These are phyloP conservation scores for Batillaria attramentaria DNA, from an alignment of 1,140 invertebrate genomes.

Conservation along the genomic window DNA sequence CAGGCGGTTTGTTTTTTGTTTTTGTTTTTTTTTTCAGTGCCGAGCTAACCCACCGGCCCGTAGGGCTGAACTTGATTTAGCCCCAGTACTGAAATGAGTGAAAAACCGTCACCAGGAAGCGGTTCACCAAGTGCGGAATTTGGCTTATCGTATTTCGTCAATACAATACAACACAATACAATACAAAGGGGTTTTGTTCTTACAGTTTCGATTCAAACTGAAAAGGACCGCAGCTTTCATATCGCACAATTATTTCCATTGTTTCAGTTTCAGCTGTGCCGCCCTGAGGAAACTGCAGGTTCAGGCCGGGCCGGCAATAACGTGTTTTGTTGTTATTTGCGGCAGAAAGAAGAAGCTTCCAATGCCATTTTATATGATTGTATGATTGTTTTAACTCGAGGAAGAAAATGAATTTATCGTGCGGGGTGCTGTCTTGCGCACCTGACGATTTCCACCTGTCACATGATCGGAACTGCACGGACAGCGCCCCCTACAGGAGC, in stretches of 20 bases:
- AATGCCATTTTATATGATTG: neutral
- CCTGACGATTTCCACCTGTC: constrained; percentile 27
- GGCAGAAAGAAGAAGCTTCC: neutral
- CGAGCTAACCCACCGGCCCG: neutral
- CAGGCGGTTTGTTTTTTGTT: no score
- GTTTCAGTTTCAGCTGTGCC: neutral
- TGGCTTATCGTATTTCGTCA: no score
- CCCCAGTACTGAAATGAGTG: neutral
- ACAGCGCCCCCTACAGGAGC: constrained; percentile 9
- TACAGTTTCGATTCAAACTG: no score
- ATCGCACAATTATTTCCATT: no score
- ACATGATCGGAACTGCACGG: constrained; percentile 24
- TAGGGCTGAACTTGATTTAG: neutral
- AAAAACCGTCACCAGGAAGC: neutral
- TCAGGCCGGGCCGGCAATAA: neutral
- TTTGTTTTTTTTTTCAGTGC: neutral
- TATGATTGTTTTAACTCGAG: neutral
- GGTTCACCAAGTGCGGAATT: no score
- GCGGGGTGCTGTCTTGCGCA: neutral
- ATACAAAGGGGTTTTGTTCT: no score
- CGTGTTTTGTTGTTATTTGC: neutral
- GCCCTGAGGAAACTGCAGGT: neutral
- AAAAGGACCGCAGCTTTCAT: no score
- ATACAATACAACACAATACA: no score
- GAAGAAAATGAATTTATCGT: neutral